These are phyloP conservation scores for Poeciliopsis infans DNA, from an alignment of 2,797 vertebrate genomes.

Conservation along the genomic window DNA sequence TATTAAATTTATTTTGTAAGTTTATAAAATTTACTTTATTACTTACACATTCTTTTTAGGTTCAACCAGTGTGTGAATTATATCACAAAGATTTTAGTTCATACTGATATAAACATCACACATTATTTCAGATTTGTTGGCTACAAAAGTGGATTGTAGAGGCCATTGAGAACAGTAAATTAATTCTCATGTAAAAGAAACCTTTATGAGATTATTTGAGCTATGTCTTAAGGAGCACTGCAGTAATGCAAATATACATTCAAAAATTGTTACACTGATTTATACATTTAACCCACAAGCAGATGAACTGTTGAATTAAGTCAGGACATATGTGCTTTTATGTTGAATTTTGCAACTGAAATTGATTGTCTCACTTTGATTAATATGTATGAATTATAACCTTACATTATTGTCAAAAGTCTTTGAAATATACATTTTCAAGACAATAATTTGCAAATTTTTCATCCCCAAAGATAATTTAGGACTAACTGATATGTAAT, in stretches of 20 bases:
- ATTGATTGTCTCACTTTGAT: not conserved
- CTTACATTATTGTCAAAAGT: not conserved
- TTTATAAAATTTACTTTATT: not conserved
- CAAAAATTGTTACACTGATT: not conserved
- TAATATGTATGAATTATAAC: not conserved
- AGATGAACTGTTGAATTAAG: not conserved
- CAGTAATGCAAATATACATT: not conserved
- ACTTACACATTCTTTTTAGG: not conserved
- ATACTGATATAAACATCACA: not conserved
- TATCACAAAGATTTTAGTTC: not conserved
- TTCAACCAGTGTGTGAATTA: not conserved
- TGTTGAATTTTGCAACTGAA: not conserved
- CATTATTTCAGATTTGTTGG: not conserved
- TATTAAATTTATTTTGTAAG: not conserved
- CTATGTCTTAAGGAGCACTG: not conserved
- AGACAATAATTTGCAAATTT: not conserved
- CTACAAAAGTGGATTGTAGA: not conserved
- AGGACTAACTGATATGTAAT: not conserved
- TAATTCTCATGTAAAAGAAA: not conserved
- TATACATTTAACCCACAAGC: not conserved
- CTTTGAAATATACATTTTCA: not conserved
- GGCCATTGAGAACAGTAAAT: not conserved
- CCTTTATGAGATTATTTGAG: not conserved
- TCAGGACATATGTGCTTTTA: not conserved
- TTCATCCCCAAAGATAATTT: not conserved